Evolutionary conservation across 2,113 vertebrate species (phyloP), one percentile per base, ranked within the genome.

Genomic region (Rhynchopsitta pachyrhyncha): DNA sequence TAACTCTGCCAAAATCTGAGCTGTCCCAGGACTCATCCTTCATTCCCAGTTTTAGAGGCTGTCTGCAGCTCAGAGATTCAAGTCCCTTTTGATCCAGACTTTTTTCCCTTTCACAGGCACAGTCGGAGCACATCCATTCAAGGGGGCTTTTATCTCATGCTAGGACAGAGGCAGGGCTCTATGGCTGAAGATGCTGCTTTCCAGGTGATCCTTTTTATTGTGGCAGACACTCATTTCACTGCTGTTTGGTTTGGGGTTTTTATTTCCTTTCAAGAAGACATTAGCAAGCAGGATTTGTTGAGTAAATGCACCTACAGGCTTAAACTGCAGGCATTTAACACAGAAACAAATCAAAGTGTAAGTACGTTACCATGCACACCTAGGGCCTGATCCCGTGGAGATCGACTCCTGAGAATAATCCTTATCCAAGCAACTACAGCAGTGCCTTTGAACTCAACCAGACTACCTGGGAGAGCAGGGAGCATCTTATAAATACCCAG

Each of bases 361-460:
- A 94, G 74, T 82, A 86, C 8, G n/a, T 69, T 95, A 74, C 46
- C 60, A 71, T 68, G 55, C 73, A 86, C 52, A 96, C 77, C 88
- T 82, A 92, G 88, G 77, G 73, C 52, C 91, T 92, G 91, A 93
- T 92, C 73, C 92, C 82, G 68, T 7, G 33, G 81, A 75, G 66
- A 1, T 60, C 77, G 35, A 35, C 83, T 94, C 64, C 60, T 31
- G 42, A 92, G 83, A 86, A 60, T 88, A 91, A 86, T 67, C 50
- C 70, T 73, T 84, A 71, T 16, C 10, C 50, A 81, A 63, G 37
- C 82, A 96, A 70, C 44, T 39, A 44, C 78, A 85, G n/a, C 49
- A 79, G 46, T 5, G 52, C 55, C 93, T 96, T 96, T 96, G 93
- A 96, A 96, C 95, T 96, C 96, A 91, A 70, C 31, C 94, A 75